phyloP scores from a whole-genome alignment of 2,113 vertebrate genomes.

The Alethe diademata region DNA sequence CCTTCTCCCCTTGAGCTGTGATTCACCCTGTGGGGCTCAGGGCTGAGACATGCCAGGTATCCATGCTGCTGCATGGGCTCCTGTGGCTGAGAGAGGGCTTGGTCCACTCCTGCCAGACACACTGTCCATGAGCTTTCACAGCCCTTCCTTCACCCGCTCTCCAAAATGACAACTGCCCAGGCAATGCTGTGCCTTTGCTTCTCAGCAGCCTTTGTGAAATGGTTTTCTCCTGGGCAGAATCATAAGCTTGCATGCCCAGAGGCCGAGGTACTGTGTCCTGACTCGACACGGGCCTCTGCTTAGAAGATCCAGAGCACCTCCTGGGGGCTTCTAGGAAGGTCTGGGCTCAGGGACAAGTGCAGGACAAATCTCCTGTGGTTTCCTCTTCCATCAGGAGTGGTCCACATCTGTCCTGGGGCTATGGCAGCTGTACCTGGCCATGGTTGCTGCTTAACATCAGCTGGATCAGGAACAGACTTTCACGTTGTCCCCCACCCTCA shows the following conservation, averaged over 20 bases:
- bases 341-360: background rate
- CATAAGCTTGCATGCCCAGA: background rate
- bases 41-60: background rate
- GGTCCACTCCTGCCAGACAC: background rate
- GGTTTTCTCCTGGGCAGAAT: background rate
- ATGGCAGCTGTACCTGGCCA: background rate
- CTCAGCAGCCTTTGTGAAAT: background rate
- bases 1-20: background rate
- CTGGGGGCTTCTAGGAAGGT: background rate
- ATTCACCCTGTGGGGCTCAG: background rate
- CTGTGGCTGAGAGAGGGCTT: background rate
- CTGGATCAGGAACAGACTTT: background rate
- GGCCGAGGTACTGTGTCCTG: background rate
- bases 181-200: background rate
- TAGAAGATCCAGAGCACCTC: background rate
- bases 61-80: fast-evolving
- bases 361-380: background rate
- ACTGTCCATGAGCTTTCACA: background rate
- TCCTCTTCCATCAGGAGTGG: background rate
- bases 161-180: background rate
- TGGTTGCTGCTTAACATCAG: background rate
- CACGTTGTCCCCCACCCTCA: background rate
- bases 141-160: background rate
- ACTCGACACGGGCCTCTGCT: background rate
- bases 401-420: background rate